These are phyloP conservation scores for Andrena hattorfiana DNA, from an alignment of 2,888 invertebrate genomes.

Conservation along the genomic window DNA sequence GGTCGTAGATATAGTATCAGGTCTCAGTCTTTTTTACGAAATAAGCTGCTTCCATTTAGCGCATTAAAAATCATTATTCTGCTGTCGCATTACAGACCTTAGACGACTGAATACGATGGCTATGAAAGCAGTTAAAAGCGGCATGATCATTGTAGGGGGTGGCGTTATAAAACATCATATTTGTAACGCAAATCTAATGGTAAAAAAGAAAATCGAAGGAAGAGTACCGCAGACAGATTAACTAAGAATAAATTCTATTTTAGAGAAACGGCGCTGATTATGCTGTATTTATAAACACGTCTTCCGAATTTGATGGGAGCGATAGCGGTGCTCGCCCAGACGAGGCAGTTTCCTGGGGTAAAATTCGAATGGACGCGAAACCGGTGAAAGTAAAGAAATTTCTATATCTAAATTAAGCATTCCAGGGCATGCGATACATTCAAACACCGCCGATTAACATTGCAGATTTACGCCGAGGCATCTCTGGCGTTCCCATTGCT, in stretches of 20 bases:
- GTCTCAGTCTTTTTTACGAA: slow-evolving; percentile 80
- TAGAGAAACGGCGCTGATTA: slow-evolving; percentile 98
- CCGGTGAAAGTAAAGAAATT: slow-evolving; percentile 91
- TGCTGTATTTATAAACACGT: slow-evolving; percentile 97
- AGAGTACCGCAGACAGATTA: not conserved
- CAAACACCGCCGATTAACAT: slow-evolving; percentile 41
- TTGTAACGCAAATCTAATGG: slow-evolving; percentile 99
- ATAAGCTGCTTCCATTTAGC: not conserved
- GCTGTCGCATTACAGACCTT: slow-evolving; percentile 88
- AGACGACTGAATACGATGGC: slow-evolving; percentile 96
- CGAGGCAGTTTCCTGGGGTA: slow-evolving; percentile 99
- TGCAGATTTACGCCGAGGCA: slow-evolving; percentile 95
- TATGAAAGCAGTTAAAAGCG: slow-evolving; percentile 96
- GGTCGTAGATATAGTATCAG: slow-evolving; percentile 95
- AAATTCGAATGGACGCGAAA: slow-evolving; percentile 94
- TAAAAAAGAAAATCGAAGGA: slow-evolving; percentile 78
- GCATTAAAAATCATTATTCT: not conserved
- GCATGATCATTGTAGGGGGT: slow-evolving; percentile 98
- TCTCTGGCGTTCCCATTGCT: slow-evolving; percentile 97
- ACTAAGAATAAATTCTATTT: slow-evolving; percentile 62
- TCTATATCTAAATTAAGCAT: not conserved
- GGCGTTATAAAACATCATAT: slow-evolving; percentile 99
- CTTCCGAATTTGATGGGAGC: slow-evolving; percentile 98
- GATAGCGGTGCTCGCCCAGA: slow-evolving; percentile 99
- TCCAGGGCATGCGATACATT: not conserved